Evolutionary conservation across 2,888 invertebrate genomes (phyloP), one percentile per base, ranked within the genome.

Genomic region (Troides helena): DNA sequence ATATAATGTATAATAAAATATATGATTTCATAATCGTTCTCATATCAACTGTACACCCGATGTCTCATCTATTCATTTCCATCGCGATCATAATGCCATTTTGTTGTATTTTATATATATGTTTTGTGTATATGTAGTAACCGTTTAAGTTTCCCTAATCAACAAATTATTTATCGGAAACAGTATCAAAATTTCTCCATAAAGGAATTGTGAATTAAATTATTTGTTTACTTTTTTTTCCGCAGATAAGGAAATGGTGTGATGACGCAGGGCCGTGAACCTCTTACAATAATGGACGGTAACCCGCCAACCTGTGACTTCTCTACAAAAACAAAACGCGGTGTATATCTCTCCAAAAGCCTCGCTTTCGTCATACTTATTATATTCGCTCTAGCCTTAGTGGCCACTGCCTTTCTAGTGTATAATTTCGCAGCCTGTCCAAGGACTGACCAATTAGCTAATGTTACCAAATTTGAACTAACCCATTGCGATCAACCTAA

Each of bases 341-440:
- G 95, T 36, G 93, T 95, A 75, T 94, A 94, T 78, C 85, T 97
- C 66, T 95, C 96, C 36, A 94, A 94, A 75, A 94, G 94, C 72
- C 94, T 95, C 18, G 94, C 94, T 7, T 86, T 95, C 63, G 87
- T 96, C 23, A 85, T 96, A 62, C 90, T 93, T 6, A 87, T 95
- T 58, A 93, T 95, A 72, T 96, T 96, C 81, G 81, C 95, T 1
- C 90, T 94, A 74, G 94, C 95, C 12, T 83, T 96, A 64, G 92
- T 96, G 39, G 95, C 95, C 60, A 96, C 96, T 2, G 96, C 96
- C 10, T 93, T 97, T 50, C 87, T 97, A 74, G 96, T 96, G 30
- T 96, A 96, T 84, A 96, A 96, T 85, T 95, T 96, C 77, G 95
- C 95, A 21, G 94, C 95, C 0, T 96, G 96, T 75, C 93, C 94